Base-by-base conservation (phyloP, 2,888 invertebrate genomes). In the Parascotia fuliginaria region DNA sequence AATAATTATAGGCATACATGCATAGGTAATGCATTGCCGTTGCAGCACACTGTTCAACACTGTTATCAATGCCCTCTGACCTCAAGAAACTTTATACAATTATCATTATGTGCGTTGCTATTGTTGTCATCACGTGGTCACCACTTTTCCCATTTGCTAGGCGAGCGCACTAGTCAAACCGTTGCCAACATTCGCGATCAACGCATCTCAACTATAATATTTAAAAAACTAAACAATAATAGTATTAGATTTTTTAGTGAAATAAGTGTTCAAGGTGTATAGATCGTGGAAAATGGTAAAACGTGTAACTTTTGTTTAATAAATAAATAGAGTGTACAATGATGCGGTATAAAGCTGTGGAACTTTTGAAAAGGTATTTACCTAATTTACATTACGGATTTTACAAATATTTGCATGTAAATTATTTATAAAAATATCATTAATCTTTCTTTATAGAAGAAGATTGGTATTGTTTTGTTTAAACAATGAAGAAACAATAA, bases 131-230 rank as follows among this genome's bases (percentile, higher is more conserved):
- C 77, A 82, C 77, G 78, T 77, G 79, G 70, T 61, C 45, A 52
- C 51, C 55, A 54, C 79, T 77, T 81, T 80, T 75, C 75, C 75
- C 77, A 72, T 60, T 69, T 58, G 68, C 57, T 64, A 54, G 53
- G 70, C 49, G 60, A 44, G 42, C 73, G 64, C 64, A 77, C 75
- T 70, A 75, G 72, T 73, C 79, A 77, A 79, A 73, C 72, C 74
- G 63, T 61, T 64, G 81, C 75, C 79, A 78, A 81, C 85, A 84
- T 87, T 86, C 81, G 84, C 72, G 63, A 54, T 38, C 75, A 79
- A 70, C 82, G 85, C 71, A 61, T 58, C 70, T 67, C 61, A 6
- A 51, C 60, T 67, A 55, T 47, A 42, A 53, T 37, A 51, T 28
- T 47, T 13, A 16, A 44, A 50, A 51, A 52, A 48, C 41, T 45